phyloP scores from a whole-genome alignment of 1,140 invertebrate genomes.

The Drosophila truncata region DNA sequence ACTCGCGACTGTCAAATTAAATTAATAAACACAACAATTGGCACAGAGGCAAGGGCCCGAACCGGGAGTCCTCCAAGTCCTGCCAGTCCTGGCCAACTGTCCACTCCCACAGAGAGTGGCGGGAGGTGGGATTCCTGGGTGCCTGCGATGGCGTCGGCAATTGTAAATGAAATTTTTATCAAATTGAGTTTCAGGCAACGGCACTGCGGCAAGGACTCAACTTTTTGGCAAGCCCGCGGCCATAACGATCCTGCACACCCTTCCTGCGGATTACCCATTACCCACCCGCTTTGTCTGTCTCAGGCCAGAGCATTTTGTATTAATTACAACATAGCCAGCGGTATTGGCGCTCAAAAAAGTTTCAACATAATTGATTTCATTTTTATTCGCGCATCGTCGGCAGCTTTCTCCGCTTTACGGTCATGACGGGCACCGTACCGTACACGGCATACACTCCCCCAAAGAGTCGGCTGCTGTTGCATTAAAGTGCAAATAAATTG shows the following conservation, averaged over 20 bases:
- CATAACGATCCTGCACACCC: constrained; percentile 21
- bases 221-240: constrained; percentile 73
- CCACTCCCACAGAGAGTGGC: constrained; percentile 62
- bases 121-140: background rate
- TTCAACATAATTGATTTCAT: constrained; percentile 78
- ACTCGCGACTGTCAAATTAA: constrained; percentile 78
- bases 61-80: constrained; percentile 8
- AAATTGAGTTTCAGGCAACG: constrained; percentile 72
- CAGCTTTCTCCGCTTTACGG: constrained; percentile 35
- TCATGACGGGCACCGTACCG: constrained; percentile 13
- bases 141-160: constrained; percentile 49
- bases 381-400: constrained; percentile 58
- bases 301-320: constrained; percentile 72
- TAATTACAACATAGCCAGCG: constrained; percentile 76
- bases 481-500: constrained; percentile 67
- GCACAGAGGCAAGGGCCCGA: constrained; percentile 29
- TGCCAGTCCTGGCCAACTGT: constrained; percentile 58
- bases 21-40: constrained; percentile 84
- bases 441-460: background rate
- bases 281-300: constrained; percentile 7
- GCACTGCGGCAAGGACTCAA: constrained; percentile 74
- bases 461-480: constrained; percentile 27
- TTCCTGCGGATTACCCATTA: constrained; percentile 3
- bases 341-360: constrained; percentile 66
- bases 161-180: constrained; percentile 79